These are phyloP conservation scores for Trichogramma evanescens DNA, from an alignment of 2,888 invertebrate species.

Conservation along the genomic window DNA sequence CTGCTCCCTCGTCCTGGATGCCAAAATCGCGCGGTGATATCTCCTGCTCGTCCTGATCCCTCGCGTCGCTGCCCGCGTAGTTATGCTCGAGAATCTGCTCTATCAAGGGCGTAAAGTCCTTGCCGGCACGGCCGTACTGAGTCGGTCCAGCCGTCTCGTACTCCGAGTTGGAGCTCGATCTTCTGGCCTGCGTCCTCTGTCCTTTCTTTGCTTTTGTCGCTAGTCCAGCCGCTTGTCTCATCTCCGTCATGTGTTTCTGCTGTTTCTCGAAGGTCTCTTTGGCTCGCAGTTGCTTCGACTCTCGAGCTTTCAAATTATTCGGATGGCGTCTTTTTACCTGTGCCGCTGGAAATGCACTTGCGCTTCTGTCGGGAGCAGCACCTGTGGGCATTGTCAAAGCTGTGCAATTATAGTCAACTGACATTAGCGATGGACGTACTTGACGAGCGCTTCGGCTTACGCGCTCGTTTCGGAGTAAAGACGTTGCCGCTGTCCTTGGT, in stretches of 20 bases:
- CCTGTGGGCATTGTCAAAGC: too few species aligned
- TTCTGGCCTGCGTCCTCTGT: neutral
- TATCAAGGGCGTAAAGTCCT: neutral
- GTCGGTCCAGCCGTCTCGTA: too few species aligned
- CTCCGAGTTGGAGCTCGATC: neutral
- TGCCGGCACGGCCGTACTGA: neutral
- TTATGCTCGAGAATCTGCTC: neutral
- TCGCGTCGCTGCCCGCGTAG: neutral
- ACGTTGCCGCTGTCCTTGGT: conserved; percentile 26
- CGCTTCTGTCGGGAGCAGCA: too few species aligned
- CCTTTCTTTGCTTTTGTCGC: neutral
- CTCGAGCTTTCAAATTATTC: neutral
- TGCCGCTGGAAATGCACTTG: neutral
- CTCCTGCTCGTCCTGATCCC: neutral
- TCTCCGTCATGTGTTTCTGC: conserved; percentile 27
- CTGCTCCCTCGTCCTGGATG: neutral
- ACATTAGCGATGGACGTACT: too few species aligned
- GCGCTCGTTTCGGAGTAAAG: too few species aligned
- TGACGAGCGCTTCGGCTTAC: too few species aligned
- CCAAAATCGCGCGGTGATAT: too few species aligned
- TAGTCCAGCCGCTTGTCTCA: neutral
- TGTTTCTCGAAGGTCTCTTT: conserved; percentile 38
- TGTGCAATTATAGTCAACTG: too few species aligned
- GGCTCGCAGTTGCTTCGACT: conserved; percentile 14
- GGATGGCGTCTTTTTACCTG: conserved; percentile 6